phyloP scores from a whole-genome alignment of 2,113 vertebrate genomes.

The Neogobius melanostomus region DNA sequence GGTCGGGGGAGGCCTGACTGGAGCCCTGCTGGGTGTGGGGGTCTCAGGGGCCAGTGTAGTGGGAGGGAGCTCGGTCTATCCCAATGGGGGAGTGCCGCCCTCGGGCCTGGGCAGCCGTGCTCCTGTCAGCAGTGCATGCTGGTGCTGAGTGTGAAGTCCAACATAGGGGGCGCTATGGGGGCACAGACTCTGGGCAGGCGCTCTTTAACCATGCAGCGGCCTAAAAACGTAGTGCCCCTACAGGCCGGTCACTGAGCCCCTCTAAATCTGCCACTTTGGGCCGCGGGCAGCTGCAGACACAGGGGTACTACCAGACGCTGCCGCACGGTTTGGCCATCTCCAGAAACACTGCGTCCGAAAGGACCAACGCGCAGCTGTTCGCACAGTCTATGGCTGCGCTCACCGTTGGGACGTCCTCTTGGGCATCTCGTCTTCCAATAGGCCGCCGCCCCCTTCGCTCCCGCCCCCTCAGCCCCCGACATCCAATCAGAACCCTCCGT shows the following conservation, averaged over 20 bases:
- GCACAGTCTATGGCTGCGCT: constrained; percentile 75
- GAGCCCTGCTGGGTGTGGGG: constrained; percentile 68
- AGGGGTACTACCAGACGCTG: constrained; percentile 71
- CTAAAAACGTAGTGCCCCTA: constrained; percentile 32
- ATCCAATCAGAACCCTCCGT: constrained; percentile 60
- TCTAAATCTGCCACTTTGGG: constrained; percentile 62
- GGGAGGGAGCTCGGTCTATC: constrained; percentile 44
- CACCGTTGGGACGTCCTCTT: constrained; percentile 56
- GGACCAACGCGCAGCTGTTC: constrained; percentile 69
- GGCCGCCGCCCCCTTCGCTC: constrained; percentile 69
- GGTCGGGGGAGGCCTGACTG: constrained; percentile 61
- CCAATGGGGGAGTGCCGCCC: constrained; percentile 57
- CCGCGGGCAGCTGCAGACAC: constrained; percentile 56
- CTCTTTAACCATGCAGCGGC: constrained; percentile 58
- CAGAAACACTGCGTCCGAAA: constrained; percentile 51
- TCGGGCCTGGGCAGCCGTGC: constrained; percentile 74
- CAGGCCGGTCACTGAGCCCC: constrained; percentile 52
- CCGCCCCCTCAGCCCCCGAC: constrained; percentile 58
- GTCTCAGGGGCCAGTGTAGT: constrained; percentile 66
- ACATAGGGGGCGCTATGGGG: constrained; percentile 35
- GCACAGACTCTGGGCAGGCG: constrained; percentile 62
- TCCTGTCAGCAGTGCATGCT: constrained; percentile 90
- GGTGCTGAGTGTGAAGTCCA: constrained; percentile 85
- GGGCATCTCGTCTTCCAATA: constrained; percentile 49
- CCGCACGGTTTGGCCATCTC: constrained; percentile 72